Base-by-base conservation (phyloP, 2,797 vertebrate species). In the Buphagus erythrorhynchus region DNA sequence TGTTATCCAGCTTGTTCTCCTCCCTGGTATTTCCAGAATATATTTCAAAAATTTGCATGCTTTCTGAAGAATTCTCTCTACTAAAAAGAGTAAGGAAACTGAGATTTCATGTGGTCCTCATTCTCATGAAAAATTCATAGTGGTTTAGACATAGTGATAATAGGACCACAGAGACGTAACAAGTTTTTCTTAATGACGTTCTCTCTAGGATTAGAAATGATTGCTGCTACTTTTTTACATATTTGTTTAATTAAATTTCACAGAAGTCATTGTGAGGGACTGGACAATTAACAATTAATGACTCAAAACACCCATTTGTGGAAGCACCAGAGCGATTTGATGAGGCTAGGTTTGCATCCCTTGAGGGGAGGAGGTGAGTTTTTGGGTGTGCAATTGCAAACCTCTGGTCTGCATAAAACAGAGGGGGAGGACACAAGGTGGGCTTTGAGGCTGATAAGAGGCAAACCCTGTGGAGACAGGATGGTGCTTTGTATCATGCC, bases 41-140 rank as follows among this genome's bases (percentile, higher is more conserved):
- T 21, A 62, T 88, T 63, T 14, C 0, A 40, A 55, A 86, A 45
- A 28, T 43, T n/a, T 88, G 5, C 14, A 28, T 46, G 12, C 10
- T 86, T 95, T 77, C 38, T 71, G 59, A 79, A 79, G 15, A 28
- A 63, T 82, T 63, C 1, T 67, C 10, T 74, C 26, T 74, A 28
- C 28, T 77, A 46, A 80, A 73, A 80, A 49, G 24, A 45, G 7
- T 67, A 31, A 20, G 26, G 52, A 87, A 95, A 74, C 52, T 66
- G n/a, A 86, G 61, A 97, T 88, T 48, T 42, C 45, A 57, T 71
- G 57, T 67, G 45, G 38, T 31, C 6, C 26, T 91, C 35, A 48
- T 15, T 86, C 42, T 67, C 83, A 86, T 88, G 76, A 93, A 95
- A 92, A 89, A 90, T 95, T 91, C 73, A n/a, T 65, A 65, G 35